These are phyloP conservation scores for Benitochromis conjunctus DNA, from an alignment of 2,113 vertebrate species.

Conservation along the genomic window DNA sequence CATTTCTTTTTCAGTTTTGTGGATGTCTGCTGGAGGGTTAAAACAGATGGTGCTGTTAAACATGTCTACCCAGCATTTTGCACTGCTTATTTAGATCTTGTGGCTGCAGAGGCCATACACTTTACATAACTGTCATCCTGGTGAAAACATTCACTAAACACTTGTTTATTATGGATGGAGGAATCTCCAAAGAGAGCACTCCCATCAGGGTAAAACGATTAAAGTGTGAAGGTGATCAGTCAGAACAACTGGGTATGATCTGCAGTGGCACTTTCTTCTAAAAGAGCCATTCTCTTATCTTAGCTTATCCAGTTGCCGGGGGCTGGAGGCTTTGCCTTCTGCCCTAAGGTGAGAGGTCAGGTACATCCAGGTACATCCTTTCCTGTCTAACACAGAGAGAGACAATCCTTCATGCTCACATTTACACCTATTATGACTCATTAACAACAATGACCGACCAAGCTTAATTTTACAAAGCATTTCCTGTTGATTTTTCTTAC, in stretches of 20 bases:
- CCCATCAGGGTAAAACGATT: neutral
- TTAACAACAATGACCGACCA: fast-evolving
- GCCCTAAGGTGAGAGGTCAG: fast-evolving
- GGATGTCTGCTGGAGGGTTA: neutral
- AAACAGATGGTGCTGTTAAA: neutral
- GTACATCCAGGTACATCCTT: no score
- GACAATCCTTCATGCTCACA: neutral
- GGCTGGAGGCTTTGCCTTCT: fast-evolving
- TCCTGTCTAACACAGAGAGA: neutral
- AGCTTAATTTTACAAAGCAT: neutral
- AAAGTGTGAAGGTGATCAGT: neutral
- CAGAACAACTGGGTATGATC: neutral
- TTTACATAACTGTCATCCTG: neutral
- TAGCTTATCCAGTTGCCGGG: neutral
- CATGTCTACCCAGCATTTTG: neutral
- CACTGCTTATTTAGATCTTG: neutral
- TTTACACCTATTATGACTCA: neutral
- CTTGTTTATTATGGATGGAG: neutral
- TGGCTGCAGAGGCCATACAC: neutral
- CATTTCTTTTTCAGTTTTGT: neutral
- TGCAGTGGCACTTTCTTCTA: neutral
- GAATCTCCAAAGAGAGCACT: neutral
- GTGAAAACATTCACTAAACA: neutral
- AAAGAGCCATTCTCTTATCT: fast-evolving
- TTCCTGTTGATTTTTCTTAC: neutral